These are phyloP conservation scores for Argya squamiceps DNA, from an alignment of 2,797 vertebrate genomes.

Conservation along the genomic window DNA sequence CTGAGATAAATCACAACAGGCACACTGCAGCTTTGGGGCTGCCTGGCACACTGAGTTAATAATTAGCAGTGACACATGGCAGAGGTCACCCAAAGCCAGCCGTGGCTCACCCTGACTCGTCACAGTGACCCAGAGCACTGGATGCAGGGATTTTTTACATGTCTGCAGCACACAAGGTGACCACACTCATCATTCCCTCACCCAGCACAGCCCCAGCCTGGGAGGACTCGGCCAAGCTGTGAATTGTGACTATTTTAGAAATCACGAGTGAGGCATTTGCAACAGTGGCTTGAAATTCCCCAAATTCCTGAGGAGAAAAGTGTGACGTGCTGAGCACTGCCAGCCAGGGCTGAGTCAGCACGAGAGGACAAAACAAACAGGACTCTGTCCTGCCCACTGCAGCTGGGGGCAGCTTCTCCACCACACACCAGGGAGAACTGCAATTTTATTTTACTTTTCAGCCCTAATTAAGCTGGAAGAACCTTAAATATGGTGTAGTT, in stretches of 20 bases:
- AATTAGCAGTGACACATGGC: neutral
- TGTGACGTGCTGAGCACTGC: neutral
- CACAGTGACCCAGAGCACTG: neutral
- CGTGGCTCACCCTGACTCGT: neutral
- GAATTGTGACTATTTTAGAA: neutral
- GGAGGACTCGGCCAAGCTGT: neutral
- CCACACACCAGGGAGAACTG: neutral
- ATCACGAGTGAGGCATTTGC: neutral
- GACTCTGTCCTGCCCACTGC: neutral
- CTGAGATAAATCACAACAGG: neutral
- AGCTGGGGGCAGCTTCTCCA: neutral
- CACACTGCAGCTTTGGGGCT: neutral
- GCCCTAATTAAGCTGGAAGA: neutral
- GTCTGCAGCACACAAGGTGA: neutral
- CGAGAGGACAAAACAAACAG: neutral
- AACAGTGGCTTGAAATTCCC: neutral
- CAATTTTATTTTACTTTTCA: neutral
- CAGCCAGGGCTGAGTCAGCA: constrained; percentile 27
- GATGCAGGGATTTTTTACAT: neutral
- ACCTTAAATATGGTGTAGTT: neutral
- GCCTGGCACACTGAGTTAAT: neutral
- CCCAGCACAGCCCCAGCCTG: neutral
- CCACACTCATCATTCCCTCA: neutral
- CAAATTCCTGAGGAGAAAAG: neutral
- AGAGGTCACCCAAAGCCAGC: neutral